phyloP scores from a whole-genome alignment of 2,888 invertebrate species.

The Lasioglossum vierecki region DNA sequence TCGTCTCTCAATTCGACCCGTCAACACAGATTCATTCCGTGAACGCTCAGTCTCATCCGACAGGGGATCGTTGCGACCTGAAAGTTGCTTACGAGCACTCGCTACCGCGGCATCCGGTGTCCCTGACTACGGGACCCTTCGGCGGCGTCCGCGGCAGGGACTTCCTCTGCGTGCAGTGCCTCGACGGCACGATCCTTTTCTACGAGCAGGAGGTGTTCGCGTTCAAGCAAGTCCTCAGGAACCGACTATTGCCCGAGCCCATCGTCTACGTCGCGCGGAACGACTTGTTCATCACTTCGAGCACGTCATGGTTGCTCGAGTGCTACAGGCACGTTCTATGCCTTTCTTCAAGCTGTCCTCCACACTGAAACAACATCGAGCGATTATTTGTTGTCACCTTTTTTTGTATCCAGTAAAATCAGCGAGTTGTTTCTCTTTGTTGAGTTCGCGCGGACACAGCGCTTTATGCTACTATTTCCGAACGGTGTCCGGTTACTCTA shows the following conservation, averaged over 20 bases:
- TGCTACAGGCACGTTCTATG: slow-evolving; percentile 89
- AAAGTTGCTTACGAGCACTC: slow-evolving; percentile 92
- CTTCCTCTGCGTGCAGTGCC: slow-evolving; percentile 95
- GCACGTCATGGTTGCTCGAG: slow-evolving; percentile 93
- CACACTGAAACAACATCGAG: neutral
- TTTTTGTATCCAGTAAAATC: neutral
- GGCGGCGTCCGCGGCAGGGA: slow-evolving; percentile 93
- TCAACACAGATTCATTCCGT: neutral
- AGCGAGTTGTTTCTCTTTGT: neutral
- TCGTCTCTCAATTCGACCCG: neutral
- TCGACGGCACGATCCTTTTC: slow-evolving; percentile 95
- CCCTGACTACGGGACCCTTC: slow-evolving; percentile 93
- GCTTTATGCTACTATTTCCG: neutral
- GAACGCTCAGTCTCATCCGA: neutral
- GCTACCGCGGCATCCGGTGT: slow-evolving; percentile 91
- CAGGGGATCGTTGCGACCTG: slow-evolving; percentile 89
- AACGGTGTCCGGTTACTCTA: neutral
- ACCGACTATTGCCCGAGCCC: slow-evolving; percentile 93
- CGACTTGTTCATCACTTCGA: slow-evolving; percentile 94
- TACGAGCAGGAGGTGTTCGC: slow-evolving; percentile 97
- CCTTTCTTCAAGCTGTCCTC: neutral
- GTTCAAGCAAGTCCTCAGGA: slow-evolving; percentile 92
- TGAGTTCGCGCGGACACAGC: neutral
- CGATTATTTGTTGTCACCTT: neutral
- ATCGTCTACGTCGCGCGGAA: slow-evolving; percentile 91